phyloP scores from a whole-genome alignment of 37 sponge, comb jelly and placozoan genomes.

The Aphrocallistes beatrix region DNA sequence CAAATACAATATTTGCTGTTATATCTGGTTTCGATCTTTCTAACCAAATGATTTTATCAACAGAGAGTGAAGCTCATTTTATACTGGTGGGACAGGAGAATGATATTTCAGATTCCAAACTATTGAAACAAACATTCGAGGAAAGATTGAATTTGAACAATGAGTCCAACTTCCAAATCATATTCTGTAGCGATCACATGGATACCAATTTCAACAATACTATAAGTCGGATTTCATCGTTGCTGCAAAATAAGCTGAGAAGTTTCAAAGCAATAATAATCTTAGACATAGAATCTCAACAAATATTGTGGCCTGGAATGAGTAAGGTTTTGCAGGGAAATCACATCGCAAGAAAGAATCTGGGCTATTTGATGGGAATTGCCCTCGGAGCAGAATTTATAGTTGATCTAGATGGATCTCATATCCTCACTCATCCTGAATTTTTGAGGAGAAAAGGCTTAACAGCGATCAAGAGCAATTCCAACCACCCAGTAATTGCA shows the following conservation, averaged over 20 bases:
- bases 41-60: background rate
- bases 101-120: background rate
- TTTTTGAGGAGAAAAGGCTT: background rate
- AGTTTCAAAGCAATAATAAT: background rate
- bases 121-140: background rate
- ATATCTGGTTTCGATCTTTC: background rate
- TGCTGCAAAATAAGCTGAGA: background rate
- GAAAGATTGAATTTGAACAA: background rate
- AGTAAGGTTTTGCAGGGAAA: background rate
- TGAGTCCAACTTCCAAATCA: background rate
- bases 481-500: background rate
- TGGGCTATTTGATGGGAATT: background rate
- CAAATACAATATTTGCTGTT: background rate
- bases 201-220: background rate
- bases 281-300: background rate
- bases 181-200: background rate
- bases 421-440: background rate
- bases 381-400: background rate
- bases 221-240: background rate
- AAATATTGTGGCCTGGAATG: background rate
- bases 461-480: background rate
- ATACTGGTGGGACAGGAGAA: background rate
- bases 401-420: background rate
- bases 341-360: background rate
- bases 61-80: background rate